A percentile compares a stretch with the other conserved stretches of the same genome.
Conservation (phyloP, 2,888 invertebrate genomes). For the Xestia c-nigrum region DNA sequence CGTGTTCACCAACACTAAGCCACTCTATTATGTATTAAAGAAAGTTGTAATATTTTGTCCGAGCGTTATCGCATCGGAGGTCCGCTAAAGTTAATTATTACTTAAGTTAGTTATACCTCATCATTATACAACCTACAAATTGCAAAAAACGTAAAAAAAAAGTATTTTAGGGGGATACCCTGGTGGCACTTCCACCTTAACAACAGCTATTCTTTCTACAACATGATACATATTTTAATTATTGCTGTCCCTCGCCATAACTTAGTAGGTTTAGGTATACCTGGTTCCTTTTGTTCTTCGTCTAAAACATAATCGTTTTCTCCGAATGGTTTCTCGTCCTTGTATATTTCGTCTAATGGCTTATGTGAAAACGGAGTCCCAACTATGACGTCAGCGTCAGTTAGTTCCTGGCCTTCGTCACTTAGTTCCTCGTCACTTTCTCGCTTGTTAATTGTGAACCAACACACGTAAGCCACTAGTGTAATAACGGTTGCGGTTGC, state of each 20-base stretch:
- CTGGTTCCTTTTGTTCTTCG: conserved; percentile 53
- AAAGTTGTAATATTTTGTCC: too few relatives aligned
- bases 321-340: conserved; percentile 31
- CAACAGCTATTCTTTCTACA: not conserved
- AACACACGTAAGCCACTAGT: conserved; percentile 74
- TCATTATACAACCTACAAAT: too few relatives aligned
- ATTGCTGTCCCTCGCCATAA: not conserved
- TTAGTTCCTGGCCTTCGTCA: conserved; percentile 29
- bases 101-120: too few relatives aligned
- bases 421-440: conserved; percentile 29
- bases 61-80: too few relatives aligned
- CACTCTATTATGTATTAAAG: too few relatives aligned
- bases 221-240: not conserved
- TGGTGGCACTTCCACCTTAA: too few relatives aligned
- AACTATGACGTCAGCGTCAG: conserved; percentile 14
- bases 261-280: not conserved
- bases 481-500: conserved; percentile 67
- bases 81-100: too few relatives aligned
- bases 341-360: conserved; percentile 71
- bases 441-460: conserved; percentile 45
- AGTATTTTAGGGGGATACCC: too few relatives aligned
- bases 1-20: too few relatives aligned
- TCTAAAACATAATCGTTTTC: conserved; percentile 60
- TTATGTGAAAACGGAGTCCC: conserved; percentile 74
- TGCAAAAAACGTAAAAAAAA: too few relatives aligned